Evolutionary conservation across 2,888 invertebrate species (phyloP), one percentile per base, ranked within the genome.

Genomic region (Spodoptera exigua): DNA sequence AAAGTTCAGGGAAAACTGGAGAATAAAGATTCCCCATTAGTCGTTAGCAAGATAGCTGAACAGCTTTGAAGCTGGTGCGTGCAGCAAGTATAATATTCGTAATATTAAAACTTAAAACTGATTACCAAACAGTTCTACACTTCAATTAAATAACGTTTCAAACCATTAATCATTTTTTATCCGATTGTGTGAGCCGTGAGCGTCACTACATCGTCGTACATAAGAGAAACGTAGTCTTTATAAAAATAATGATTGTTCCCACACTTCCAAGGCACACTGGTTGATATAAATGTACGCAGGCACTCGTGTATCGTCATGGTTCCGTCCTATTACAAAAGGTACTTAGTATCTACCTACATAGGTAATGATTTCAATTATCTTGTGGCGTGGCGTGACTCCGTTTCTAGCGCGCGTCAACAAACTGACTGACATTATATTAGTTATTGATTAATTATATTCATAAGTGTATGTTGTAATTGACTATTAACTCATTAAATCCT

Each of bases 361-460:
- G 67, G 74, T 76, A 70, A 79, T 82, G 70, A 71, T 82, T 80
- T 79, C 70, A 79, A 82, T 81, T 81, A 82, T 67, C 69, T 55
- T 61, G 65, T 63, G 54, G 59, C 36, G 51, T 64, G 62, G 74
- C 79, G 75, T 81, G 80, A 74, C 78, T 68, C 56, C 73, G 65
- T 67, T 68, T 60, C 54, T 45, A 48, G 36, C 27, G 13, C 44
- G 43, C 27, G 41, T 49, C 48, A 21, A 27, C n/a, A 52, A 59
- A 44, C 32, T 41, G 32, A 40, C 35, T 27, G 27, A 5, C 7
- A 27, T 27, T 27, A 9, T 27, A 27, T 27, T 27, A 27, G 9
- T 27, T 27, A 5, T 27, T 9, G 7, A 27, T 27, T 27, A 7
- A 27, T 27, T 9, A 27, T 27, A 27, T 27, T 27, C 9, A 9